Percentiles rank a stretch among this genome's conserved stretches.
Evolutionary conservation across 2,113 vertebrate species (phyloP).

Genomic region (Marcusenius ussheri): DNA sequence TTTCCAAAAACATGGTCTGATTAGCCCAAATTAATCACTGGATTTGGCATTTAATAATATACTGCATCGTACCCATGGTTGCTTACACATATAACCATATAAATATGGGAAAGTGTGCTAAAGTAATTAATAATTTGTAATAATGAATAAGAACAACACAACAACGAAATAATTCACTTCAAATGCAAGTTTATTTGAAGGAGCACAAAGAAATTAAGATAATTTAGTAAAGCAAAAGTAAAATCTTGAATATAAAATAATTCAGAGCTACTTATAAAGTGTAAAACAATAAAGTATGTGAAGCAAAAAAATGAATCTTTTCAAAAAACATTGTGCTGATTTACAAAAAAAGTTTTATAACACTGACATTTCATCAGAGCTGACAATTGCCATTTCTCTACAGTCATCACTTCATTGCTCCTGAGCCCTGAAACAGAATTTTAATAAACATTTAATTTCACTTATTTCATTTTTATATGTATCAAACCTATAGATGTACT

Average conservation of each 20-base stretch:
- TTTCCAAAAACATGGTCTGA: not conserved
- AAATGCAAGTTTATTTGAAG: not conserved
- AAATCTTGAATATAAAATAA: not conserved
- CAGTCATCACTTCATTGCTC: not conserved
- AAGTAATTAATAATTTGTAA: not conserved
- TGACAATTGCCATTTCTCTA: not conserved
- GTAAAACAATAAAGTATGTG: not conserved
- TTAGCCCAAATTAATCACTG: not conserved
- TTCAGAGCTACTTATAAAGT: not conserved
- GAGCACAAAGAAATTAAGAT: not conserved
- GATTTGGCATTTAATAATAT: not conserved
- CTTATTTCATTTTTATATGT: not conserved
- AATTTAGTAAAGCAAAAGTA: not conserved
- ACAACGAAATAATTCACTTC: not conserved
- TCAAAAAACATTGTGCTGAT: not conserved
- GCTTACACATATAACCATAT: not conserved
- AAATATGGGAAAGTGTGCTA: not conserved
- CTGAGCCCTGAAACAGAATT: slow-evolving; percentile 7
- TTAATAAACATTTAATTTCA: not conserved
- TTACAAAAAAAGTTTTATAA: not conserved
- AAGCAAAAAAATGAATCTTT: not conserved
- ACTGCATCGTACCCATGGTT: not conserved
- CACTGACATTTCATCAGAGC: not conserved
- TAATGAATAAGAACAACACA: not conserved
- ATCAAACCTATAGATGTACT: not conserved